Conservation (phyloP, 2,797 vertebrate species). For the Spinibarbus caldwelli region DNA sequence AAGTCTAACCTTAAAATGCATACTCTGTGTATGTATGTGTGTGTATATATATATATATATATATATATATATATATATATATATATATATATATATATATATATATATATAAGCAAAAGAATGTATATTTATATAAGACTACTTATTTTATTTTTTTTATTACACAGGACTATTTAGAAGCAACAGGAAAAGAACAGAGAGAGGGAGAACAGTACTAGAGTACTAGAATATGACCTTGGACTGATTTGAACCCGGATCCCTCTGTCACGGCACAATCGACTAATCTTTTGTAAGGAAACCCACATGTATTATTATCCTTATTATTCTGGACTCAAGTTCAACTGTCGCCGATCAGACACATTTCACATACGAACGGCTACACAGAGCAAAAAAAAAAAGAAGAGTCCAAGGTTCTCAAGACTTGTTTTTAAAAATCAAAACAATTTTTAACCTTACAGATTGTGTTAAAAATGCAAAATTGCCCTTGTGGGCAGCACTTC, state of each 20-base stretch:
- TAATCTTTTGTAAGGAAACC: background rate
- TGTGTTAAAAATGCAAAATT: too few relatives aligned
- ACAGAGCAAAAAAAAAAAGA: background rate
- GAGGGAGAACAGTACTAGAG: background rate
- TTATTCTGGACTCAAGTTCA: background rate
- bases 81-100: too few relatives aligned
- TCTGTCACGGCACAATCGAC: background rate
- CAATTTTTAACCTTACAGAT: too few relatives aligned
- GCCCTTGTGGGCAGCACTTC: background rate
- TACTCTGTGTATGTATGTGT: too few relatives aligned
- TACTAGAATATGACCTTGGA: slow-evolving; percentile 9
- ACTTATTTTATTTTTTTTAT: background rate
- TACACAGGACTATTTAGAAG: background rate
- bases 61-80: too few relatives aligned
- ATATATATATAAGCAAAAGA: too few relatives aligned
- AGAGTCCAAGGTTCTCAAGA: background rate
- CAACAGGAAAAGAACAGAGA: background rate
- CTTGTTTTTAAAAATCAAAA: background rate
- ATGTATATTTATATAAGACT: too few relatives aligned
- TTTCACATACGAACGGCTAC: background rate
- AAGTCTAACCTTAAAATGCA: too few relatives aligned
- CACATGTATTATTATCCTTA: background rate
- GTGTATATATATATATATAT: too few relatives aligned
- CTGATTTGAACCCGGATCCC: background rate
- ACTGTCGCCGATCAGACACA: background rate